Evolutionary conservation across 30 jellyfish, hydroid and myxozoan species (phyloP).

Genomic region (Mastigias papua): DNA sequence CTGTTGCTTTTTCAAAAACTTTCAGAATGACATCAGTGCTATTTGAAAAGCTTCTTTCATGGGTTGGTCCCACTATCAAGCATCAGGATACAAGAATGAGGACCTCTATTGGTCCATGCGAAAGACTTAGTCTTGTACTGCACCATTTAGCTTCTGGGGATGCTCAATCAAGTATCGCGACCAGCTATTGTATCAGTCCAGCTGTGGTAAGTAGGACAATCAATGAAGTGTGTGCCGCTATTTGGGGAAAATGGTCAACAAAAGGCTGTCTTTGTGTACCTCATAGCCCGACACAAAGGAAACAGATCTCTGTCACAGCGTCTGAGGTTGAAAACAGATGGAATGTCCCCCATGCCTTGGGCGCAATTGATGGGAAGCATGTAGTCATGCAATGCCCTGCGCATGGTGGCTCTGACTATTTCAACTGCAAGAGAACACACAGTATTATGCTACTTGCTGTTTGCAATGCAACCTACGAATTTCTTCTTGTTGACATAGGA

Average conservation of each 20-base stretch:
- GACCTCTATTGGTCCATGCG: slow-evolving; percentile 12
- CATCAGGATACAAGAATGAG: slow-evolving; percentile 25
- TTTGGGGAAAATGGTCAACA: slow-evolving; percentile 25
- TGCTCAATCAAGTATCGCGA: slow-evolving; percentile 46
- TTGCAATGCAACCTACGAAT: slow-evolving; percentile 23
- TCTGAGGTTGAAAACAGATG: slow-evolving; percentile 37
- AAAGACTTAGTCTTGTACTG: background rate
- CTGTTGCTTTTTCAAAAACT: slow-evolving; percentile 15
- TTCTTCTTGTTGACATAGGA: slow-evolving; percentile 56
- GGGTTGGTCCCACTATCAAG: slow-evolving; percentile 9
- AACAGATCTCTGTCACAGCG: slow-evolving; percentile 20
- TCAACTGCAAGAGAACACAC: slow-evolving; percentile 62
- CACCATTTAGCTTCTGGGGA: slow-evolving; percentile 51
- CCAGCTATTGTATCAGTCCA: slow-evolving; percentile 67
- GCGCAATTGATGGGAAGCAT: slow-evolving; percentile 79
- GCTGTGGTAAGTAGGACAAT: slow-evolving; percentile 60
- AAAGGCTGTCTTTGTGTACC: slow-evolving; percentile 31
- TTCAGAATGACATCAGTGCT: slow-evolving; percentile 45
- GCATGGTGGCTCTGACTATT: slow-evolving; percentile 54
- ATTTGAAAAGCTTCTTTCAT: slow-evolving; percentile 30
- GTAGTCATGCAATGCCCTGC: slow-evolving; percentile 77
- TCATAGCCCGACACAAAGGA: slow-evolving; percentile 39
- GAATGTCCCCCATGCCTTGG: slow-evolving; percentile 70
- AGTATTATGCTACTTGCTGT: slow-evolving; percentile 64
- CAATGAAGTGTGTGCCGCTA: slow-evolving; percentile 56